These are phyloP conservation scores for Epizoanthus ramosus DNA, from an alignment of 92 coral and sea anemone species.

Conservation along the genomic window DNA sequence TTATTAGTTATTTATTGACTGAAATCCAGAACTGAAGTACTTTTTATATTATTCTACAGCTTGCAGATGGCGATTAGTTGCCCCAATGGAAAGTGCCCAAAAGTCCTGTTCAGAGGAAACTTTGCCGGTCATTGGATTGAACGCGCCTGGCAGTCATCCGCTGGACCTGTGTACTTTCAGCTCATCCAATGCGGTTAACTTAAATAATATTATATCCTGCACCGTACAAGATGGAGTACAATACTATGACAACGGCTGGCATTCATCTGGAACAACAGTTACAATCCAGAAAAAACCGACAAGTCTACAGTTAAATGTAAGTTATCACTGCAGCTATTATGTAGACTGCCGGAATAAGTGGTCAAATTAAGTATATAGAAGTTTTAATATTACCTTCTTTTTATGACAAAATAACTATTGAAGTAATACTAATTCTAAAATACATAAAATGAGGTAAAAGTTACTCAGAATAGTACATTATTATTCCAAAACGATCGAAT, in stretches of 20 bases:
- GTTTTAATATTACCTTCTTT: too few species aligned
- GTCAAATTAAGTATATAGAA: too few species aligned
- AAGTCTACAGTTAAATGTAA: slow-evolving; percentile 10
- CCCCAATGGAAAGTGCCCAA: not conserved
- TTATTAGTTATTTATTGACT: too few species aligned
- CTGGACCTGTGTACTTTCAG: not conserved
- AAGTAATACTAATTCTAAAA: too few species aligned
- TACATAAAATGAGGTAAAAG: too few species aligned
- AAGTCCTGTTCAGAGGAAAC: slow-evolving; percentile 9
- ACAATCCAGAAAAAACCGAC: not conserved
- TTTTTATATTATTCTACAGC: not conserved
- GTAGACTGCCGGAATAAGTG: too few species aligned
- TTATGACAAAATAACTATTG: too few species aligned
- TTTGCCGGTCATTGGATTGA: slow-evolving; percentile 20
- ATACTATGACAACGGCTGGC: slow-evolving; percentile 15
- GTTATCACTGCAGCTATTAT: not conserved
- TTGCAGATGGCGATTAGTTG: slow-evolving; percentile 32
- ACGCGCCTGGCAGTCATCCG: slow-evolving; percentile 2
- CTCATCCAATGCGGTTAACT: not conserved
- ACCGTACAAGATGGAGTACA: not conserved
- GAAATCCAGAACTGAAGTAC: not conserved
- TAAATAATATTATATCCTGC: not conserved
- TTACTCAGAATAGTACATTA: too few species aligned
- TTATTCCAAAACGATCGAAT: too few species aligned
- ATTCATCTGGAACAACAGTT: slow-evolving; percentile 5